phyloP scores from a whole-genome alignment of 2,797 vertebrate genomes.

The Rhinatrema bivittatum region DNA sequence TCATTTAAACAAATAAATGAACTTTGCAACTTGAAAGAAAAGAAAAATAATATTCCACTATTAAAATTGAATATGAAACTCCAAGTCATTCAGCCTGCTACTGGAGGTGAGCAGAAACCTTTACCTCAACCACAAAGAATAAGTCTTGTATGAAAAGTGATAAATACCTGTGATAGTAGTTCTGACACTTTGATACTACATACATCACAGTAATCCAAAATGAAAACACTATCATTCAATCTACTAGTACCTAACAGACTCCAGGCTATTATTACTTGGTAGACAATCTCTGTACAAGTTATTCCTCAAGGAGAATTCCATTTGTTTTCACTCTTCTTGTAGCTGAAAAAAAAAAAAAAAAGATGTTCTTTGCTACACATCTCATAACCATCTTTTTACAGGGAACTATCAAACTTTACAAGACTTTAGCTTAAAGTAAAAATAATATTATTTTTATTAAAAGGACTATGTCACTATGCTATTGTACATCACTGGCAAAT shows the following conservation, averaged over 20 bases:
- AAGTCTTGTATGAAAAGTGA: slow-evolving; percentile 24
- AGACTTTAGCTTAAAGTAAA: neutral
- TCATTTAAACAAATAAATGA: no score
- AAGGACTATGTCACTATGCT: no score
- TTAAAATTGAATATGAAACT: no score
- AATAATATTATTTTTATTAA: slow-evolving; percentile 3
- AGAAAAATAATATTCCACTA: no score
- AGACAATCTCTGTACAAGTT: neutral
- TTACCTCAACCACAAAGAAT: slow-evolving; percentile 10
- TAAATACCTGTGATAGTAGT: slow-evolving; percentile 11
- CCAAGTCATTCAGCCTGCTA: no score
- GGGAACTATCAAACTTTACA: neutral
- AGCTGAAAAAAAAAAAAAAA: neutral
- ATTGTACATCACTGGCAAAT: no score
- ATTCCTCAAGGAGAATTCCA: neutral
- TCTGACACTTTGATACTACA: slow-evolving; percentile 28
- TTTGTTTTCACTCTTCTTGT: rapidly evolving
- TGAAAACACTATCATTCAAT: slow-evolving; percentile 19
- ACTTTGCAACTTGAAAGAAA: no score
- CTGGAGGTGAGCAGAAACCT: no score
- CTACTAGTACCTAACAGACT: slow-evolving; percentile 11
- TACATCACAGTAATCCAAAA: slow-evolving; percentile 26
- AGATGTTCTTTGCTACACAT: neutral
- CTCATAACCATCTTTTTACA: neutral
- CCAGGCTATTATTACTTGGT: slow-evolving; percentile 4